Conservation (phyloP, 1,140 invertebrate species). For the Dendroctonus ponderosae region DNA sequence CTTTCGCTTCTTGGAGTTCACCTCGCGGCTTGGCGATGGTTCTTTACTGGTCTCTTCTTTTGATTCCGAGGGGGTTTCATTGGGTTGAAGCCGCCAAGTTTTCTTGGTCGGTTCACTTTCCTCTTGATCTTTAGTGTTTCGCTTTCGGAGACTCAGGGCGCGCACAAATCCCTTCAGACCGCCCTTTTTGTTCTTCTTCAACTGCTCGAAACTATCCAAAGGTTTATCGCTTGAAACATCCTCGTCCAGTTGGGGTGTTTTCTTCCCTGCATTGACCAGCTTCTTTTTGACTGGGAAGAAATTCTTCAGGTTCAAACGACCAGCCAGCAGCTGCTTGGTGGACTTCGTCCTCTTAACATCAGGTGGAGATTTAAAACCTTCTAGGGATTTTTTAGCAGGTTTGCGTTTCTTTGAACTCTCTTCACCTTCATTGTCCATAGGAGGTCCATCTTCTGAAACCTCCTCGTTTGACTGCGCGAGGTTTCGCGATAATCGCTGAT, state of each 20-base stretch:
- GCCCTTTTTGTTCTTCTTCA: constrained; percentile 19
- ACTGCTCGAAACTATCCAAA: background rate
- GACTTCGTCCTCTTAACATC: background rate
- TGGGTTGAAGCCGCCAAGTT: no score
- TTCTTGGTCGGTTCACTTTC: background rate
- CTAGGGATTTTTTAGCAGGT: no score
- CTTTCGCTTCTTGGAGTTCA: constrained; percentile 32
- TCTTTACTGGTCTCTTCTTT: no score
- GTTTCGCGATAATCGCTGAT: constrained; percentile 24
- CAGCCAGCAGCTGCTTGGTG: constrained; percentile 29
- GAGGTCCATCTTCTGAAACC: background rate
- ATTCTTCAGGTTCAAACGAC: constrained; percentile 40
- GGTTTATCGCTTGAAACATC: background rate
- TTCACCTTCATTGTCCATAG: no score
- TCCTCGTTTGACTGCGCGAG: constrained; percentile 6
- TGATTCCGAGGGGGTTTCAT: no score
- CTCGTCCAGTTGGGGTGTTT: background rate
- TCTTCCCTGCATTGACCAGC: constrained; percentile 16
- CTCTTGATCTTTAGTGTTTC: constrained; percentile 9
- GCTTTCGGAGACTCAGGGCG: constrained; percentile 28
- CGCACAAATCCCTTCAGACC: constrained; percentile 31
- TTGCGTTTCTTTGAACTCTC: no score
- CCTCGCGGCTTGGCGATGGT: no score
- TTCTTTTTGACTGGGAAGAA: constrained; percentile 43
- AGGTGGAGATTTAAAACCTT: no score